Base-by-base conservation (phyloP, 2,113 vertebrate genomes). In the Eublepharis macularius region DNA sequence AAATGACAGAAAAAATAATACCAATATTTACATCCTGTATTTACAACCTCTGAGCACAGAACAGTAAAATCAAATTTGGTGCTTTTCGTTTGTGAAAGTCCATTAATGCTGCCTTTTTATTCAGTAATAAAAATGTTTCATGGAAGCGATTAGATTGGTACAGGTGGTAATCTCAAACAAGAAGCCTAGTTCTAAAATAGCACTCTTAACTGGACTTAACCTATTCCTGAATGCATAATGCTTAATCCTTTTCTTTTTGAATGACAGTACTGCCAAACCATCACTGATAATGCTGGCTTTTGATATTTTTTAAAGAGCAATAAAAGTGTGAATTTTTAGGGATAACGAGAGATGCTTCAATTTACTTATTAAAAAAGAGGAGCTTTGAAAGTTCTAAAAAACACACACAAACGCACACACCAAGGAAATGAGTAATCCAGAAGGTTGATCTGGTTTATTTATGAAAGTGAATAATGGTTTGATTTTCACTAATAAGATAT, bases 191-290 rank as follows among this genome's bases (percentile, higher is more conserved):
- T 91, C 81, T 79, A 86, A 93, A 92, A 91, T 79, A 90, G 85
- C 24, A 91, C 89, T 74, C 57, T 82, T 80, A 73, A 82, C 86
- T 82, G 91, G n/a, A 43, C 84, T 91, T 92, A 89, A 86, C 73
- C 78, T 85, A 82, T 82, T 90, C 89, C 83, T 34, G 34, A 75
- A 91, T 0, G 41, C n/a, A 86, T 86, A 12, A 89, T 47, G 7
- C 80, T 89, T 91, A 93, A 94, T 91, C 85, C 88, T 88, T 85
- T 54, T 84, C 89, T 91, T 92, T 49, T 88, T 88, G 75, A 92
- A 92, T 90, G 77, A 74, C 80, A 81, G 34, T 39, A 19, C 39
- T 1, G 24, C 60, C 73, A 65, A 91, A 82, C 45, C 51, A 78
- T 88, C 54, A 78, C 47, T 82, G 9, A 36, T 47, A 89, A 83